Evolutionary conservation across 2,113 vertebrate species (phyloP).

Genomic region (Procapra przewalskii): DNA sequence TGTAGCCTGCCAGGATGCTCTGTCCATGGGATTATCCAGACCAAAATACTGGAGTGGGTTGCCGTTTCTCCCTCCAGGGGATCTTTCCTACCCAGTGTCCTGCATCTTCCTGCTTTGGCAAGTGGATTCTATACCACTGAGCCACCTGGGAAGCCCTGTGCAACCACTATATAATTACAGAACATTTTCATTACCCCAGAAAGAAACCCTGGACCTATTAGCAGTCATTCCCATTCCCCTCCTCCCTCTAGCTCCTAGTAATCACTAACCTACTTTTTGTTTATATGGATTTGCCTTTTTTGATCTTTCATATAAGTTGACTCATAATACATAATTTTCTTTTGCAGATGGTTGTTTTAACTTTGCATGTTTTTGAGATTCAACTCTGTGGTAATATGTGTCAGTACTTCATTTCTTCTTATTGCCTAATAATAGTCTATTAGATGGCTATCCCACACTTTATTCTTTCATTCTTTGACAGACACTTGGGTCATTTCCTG

Average conservation of each 20-base stretch:
- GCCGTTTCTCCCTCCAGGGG: not conserved
- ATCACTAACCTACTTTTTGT: not conserved
- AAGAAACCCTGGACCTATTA: not conserved
- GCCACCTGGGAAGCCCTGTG: not conserved
- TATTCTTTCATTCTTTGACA: not conserved
- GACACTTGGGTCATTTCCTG: not conserved
- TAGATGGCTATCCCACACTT: not conserved
- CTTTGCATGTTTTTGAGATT: not conserved
- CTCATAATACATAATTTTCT: not conserved
- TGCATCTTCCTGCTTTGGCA: not conserved
- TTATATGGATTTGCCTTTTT: not conserved
- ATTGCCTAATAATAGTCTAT: not conserved
- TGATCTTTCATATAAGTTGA: not conserved
- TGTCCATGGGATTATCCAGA: not conserved
- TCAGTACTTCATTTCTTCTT: not conserved
- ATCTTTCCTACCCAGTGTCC: not conserved
- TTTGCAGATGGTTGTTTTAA: not conserved
- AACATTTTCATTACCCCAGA: not conserved
- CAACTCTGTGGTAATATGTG: not conserved
- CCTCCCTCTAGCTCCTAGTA: not conserved
- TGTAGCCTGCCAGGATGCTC: not conserved
- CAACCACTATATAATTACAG: not conserved
- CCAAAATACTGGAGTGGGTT: not conserved
- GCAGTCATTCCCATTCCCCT: not conserved
- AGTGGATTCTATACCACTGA: not conserved